Evolutionary conservation across 2,113 vertebrate species (phyloP).

Genomic region (Lepisosteus osseus): DNA sequence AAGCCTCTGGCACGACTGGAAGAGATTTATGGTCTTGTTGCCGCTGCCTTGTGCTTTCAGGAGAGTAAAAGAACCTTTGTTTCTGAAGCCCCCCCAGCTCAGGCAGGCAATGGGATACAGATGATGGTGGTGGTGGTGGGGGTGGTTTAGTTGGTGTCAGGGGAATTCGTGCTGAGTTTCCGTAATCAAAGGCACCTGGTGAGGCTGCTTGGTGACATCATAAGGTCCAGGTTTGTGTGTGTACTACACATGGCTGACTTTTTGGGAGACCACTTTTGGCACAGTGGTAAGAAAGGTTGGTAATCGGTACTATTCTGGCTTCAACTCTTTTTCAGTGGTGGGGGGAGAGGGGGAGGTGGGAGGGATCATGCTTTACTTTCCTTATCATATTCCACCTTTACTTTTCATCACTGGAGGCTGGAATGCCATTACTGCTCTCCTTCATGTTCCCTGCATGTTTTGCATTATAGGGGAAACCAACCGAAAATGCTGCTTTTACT

Average conservation of each 20-base stretch:
- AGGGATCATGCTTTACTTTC: too few species aligned
- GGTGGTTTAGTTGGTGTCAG: slow-evolving; percentile 9
- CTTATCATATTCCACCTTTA: too few species aligned
- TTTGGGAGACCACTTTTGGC: slow-evolving; percentile 72
- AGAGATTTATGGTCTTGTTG: slow-evolving; percentile 63
- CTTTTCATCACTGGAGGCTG: too few species aligned
- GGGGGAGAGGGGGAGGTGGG: neutral
- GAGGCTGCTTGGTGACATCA: neutral
- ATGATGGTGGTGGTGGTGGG: slow-evolving; percentile 29
- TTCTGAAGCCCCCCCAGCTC: slow-evolving; percentile 40
- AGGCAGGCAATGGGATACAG: slow-evolving; percentile 37
- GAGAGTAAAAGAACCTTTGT: slow-evolving; percentile 70
- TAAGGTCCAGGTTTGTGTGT: slow-evolving; percentile 29
- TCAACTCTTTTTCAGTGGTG: too few species aligned
- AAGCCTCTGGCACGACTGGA: slow-evolving; percentile 37
- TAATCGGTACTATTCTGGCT: neutral
- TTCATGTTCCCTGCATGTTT: too few species aligned
- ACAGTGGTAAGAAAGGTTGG: slow-evolving; percentile 69
- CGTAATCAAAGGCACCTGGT: neutral
- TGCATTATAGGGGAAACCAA: too few species aligned
- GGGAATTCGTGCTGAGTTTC: neutral
- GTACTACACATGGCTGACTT: slow-evolving; percentile 51
- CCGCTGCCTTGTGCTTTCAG: slow-evolving; percentile 51
- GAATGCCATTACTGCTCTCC: too few species aligned
- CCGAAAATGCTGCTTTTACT: too few species aligned